A percentile compares a stretch with the other conserved stretches of the same genome.
These are phyloP conservation scores for Papilio helenus DNA, from an alignment of 1,140 invertebrate genomes.

Conservation along the genomic window DNA sequence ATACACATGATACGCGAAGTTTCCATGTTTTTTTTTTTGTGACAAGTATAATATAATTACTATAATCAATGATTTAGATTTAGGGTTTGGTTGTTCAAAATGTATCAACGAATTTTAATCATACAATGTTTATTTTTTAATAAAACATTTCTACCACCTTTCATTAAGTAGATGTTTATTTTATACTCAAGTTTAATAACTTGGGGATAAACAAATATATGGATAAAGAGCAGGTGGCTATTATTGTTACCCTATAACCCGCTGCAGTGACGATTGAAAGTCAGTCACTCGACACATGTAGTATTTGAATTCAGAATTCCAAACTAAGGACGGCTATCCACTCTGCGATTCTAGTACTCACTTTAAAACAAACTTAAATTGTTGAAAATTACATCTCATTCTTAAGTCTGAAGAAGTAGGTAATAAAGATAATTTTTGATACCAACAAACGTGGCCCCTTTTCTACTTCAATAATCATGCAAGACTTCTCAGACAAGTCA, in stretches of 20 bases:
- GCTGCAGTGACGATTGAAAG: too few species aligned
- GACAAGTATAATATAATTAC: neutral
- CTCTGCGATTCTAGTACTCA: neutral
- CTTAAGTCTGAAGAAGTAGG: neutral
- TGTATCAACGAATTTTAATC: neutral
- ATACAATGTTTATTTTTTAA: neutral
- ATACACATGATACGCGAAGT: too few species aligned
- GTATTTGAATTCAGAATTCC: neutral
- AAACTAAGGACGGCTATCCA: neutral
- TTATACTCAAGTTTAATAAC: too few species aligned
- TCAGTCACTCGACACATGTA: too few species aligned
- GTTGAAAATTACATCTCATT: neutral
- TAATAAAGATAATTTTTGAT: neutral
- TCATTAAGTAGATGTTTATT: too few species aligned
- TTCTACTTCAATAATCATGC: slow-evolving; percentile 3
- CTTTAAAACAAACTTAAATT: neutral
- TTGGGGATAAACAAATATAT: too few species aligned
- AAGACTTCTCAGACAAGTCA: slow-evolving; percentile 20
- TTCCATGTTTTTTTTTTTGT: neutral
- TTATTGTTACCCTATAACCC: too few species aligned
- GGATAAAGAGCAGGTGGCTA: too few species aligned
- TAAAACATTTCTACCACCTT: too few species aligned
- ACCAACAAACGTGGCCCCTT: neutral
- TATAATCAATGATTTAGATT: neutral
- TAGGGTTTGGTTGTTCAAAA: neutral